Base-by-base conservation (phyloP, 2,888 invertebrate species). In the Arctia plantaginis region DNA sequence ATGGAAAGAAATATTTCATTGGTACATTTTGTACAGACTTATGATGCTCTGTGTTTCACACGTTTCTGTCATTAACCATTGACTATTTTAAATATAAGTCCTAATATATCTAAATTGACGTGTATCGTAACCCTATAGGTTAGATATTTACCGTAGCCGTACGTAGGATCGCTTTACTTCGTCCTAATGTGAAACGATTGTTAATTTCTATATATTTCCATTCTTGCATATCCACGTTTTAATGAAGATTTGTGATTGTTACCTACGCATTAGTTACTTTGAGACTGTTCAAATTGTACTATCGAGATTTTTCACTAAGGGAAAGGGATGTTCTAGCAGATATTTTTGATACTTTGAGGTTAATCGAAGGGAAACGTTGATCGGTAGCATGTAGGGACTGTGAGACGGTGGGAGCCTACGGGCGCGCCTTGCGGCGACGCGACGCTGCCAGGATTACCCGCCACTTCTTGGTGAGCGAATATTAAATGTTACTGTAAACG, bases 261-360 rank as follows among this genome's bases (percentile, higher is more conserved):
- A 95, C 94, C 93, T 95, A 95, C 91, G 91, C 92, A 94, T 94
- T 94, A 95, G 94, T 94, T 95, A 95, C 93, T 94, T 94, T 92
- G 95, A 95, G 95, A 95, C 95, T 95, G 95, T 95, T 94, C 94
- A 93, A 93, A 92, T 91, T 93, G 90, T 93, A 91, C 91, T 95
- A 92, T 94, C 93, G 94, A 94, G 92, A 91, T 93, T 93, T 88
- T 94, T 94, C 95, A 93, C 92, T 95, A 94, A 94, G 92, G 94
- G 94, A 95, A 95, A 95, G 95, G 94, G 93, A 95, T 93, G 91
- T 94, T 93, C 94, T 92, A 94, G 95, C 94, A 93, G 93, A 95
- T 95, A 95, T 95, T 95, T 95, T 95, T 95, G 95, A 95, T 95
- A 95, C 95, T 93, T 93, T 93, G 94, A 93, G 93, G 92, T 92